Evolutionary conservation across 2,888 invertebrate genomes (phyloP), one percentile per base, ranked within the genome.

Genomic region (Eilema griseolum): DNA sequence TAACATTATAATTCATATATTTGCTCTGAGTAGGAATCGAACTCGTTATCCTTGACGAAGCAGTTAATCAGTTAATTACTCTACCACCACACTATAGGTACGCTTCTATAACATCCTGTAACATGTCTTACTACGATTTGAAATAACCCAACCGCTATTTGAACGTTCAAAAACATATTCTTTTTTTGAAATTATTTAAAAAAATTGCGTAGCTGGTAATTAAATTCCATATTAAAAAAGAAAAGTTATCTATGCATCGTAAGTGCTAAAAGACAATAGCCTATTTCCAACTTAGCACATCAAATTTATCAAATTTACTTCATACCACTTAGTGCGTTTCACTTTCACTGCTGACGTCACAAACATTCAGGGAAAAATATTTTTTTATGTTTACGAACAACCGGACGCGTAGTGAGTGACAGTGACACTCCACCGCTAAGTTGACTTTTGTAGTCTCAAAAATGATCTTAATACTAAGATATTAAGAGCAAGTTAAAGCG

Each of bases 191-290:
- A 0, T 20, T 20, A 2, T 7, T 46, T 20, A 46, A 46, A 20
- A 46, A 20, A 46, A 41, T 41, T 46, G 46, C 46, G 20, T 20
- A 7, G 20, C 7, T 46, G n/a, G 7, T 46, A 46, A n/a, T 52
- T 52, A 52, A 52, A 52, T 46, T 41, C 46, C 5, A 20, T 37
- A 33, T 41, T n/a, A n/a, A 28, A 65, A 52, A 28, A 31, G 8
- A 64, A 65, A 23, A 56, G 52, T 56, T 52, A 56, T 68, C 23
- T 61, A 61, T 68, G 33, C 31, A 31, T 41, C 66, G 66, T 56
- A 68, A 59, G 56, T 59, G 26, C 59, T 59, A n/a, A 56, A 56
- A 65, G 52, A 65, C 64, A 65, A 65, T 65, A 31, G 64, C 23
- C 52, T 31, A 65, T 65, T 65, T 65, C 52, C 26, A 41, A 67